Conservation (phyloP, 2,113 vertebrate species). For the Syrrhaptes paradoxus region DNA sequence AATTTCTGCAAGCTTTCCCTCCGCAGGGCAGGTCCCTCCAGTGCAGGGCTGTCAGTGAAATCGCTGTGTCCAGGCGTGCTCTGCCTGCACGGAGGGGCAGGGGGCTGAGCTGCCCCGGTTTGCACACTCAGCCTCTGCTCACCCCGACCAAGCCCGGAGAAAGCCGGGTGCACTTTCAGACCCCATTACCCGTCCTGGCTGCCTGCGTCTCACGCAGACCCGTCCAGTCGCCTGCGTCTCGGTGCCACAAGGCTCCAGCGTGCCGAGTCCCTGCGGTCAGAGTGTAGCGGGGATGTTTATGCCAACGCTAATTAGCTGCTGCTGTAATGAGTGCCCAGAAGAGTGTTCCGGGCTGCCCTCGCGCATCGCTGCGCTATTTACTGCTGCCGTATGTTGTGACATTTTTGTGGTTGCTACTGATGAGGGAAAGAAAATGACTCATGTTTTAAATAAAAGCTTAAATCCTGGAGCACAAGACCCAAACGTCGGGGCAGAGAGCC, state of each 20-base stretch:
- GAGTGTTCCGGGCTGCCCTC: not conserved
- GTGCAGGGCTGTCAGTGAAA: fast-evolving
- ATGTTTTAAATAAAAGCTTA: not conserved
- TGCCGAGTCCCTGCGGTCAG: fast-evolving
- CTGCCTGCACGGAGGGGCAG: not conserved
- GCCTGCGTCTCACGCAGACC: not conserved
- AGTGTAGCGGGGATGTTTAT: not conserved
- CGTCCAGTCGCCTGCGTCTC: fast-evolving
- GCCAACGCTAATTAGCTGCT: not conserved
- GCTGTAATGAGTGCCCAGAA: not conserved
- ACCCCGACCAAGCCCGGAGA: not conserved
- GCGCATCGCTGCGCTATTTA: fast-evolving
- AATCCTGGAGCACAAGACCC: not conserved
- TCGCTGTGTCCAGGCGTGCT: fast-evolving
- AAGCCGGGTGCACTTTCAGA: not conserved
- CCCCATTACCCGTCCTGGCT: not conserved
- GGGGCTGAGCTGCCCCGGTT: not conserved
- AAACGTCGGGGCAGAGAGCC: not conserved
- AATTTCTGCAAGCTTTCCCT: not conserved
- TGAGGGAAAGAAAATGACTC: fast-evolving
- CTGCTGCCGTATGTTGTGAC: not conserved
- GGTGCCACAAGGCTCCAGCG: fast-evolving
- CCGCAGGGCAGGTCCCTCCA: not conserved
- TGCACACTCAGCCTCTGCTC: not conserved
- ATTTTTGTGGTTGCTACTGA: fast-evolving